phyloP scores from a whole-genome alignment of 2,113 vertebrate genomes.

The Eretmochelys imbricata region DNA sequence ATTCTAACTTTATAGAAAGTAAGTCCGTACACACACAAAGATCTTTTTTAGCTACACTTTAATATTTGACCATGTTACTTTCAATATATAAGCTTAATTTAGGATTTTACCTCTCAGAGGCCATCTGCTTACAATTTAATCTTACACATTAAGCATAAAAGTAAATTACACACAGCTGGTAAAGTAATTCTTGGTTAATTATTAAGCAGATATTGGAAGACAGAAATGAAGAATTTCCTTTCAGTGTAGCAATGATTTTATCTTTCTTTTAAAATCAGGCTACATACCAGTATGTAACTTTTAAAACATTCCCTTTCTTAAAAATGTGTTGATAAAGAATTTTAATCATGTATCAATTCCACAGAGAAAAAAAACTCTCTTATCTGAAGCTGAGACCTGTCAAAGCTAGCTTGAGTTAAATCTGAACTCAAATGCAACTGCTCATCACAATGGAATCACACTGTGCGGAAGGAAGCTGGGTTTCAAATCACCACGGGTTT shows the following conservation, averaged over 20 bases:
- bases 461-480: background rate
- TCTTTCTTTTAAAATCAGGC: background rate
- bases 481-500: background rate
- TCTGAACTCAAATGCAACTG: background rate
- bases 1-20: conserved; percentile 23
- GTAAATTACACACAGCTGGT: conserved; percentile 70
- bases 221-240: conserved; percentile 9
- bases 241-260: background rate
- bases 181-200: conserved; percentile 66
- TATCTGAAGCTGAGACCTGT: background rate
- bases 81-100: conserved; percentile 58
- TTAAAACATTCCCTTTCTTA: background rate
- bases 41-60: conserved; percentile 9
- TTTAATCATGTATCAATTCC: background rate
- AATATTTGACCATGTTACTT: conserved; percentile 51
- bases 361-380: background rate
- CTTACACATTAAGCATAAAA: conserved; percentile 60
- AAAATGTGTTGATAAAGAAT: background rate
- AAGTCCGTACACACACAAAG: background rate
- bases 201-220: conserved; percentile 20
- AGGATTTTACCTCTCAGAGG: conserved; percentile 33
- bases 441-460: background rate
- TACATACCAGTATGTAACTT: background rate
- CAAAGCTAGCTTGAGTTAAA: conserved; percentile 9
- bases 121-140: conserved; percentile 74